Evolutionary conservation across 2,888 invertebrate genomes (phyloP).

Genomic region (Cerceris ruficornis): DNA sequence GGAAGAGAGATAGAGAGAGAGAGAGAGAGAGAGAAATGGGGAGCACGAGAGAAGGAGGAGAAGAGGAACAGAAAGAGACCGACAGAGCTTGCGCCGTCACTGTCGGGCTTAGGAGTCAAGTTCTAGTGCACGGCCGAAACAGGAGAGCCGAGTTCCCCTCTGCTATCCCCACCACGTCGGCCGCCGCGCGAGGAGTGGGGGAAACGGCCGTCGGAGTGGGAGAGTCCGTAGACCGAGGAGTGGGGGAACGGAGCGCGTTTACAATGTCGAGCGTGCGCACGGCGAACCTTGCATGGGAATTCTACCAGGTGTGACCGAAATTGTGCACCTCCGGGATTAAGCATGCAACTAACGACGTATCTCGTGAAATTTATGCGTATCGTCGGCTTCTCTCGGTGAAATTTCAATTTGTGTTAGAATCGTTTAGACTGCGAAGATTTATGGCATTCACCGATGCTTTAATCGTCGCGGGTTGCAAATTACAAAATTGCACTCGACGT

Average conservation of each 20-base stretch:
- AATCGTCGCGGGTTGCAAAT: too few species aligned
- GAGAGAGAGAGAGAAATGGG: conserved; percentile 14
- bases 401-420: conserved; percentile 6
- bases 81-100: conserved; percentile 60
- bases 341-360: conserved; percentile 34
- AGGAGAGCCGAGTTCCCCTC: conserved; percentile 62
- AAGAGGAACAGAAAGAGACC: conserved; percentile 24
- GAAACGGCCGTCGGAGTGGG: conserved; percentile 1
- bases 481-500: too few species aligned
- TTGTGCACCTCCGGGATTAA: conserved; percentile 36
- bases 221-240: neutral
- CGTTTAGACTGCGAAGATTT: too few species aligned
- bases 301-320: conserved; percentile 66
- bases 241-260: conserved; percentile 25
- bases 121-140: conserved; percentile 74
- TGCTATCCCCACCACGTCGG: conserved; percentile 11
- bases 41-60: conserved; percentile 14
- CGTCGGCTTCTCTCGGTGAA: conserved; percentile 20
- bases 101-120: conserved; percentile 71
- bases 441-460: too few species aligned
- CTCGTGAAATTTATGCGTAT: conserved; percentile 26
- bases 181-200: conserved; percentile 31
- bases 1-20: conserved; percentile 15
- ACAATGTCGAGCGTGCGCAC: conserved; percentile 65
- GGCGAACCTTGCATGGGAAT: conserved; percentile 41